phyloP scores from a whole-genome alignment of 92 coral and sea anemone species.

The Zoanthus solanderi region DNA sequence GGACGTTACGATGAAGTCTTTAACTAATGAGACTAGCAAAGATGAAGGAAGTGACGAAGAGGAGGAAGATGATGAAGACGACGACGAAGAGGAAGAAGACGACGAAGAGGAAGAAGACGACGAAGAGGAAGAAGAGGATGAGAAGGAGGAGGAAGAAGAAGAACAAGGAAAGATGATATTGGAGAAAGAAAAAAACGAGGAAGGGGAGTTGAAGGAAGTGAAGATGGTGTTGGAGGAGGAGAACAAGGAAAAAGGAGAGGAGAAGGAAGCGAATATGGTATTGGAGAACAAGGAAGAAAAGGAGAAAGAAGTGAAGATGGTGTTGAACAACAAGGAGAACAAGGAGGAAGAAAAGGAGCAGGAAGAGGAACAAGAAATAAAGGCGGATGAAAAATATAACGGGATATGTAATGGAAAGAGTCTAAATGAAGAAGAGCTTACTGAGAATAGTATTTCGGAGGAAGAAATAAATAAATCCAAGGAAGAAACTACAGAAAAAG shows the following conservation, averaged over 20 bases:
- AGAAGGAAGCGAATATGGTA: neutral
- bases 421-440: conserved; percentile 43
- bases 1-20: conserved; percentile 86
- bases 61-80: conserved; percentile 60
- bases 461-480: neutral
- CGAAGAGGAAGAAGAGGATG: no score
- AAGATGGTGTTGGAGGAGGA: conserved; percentile 56
- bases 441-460: conserved; percentile 12
- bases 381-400: conserved; percentile 27
- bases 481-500: neutral
- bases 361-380: conserved; percentile 3
- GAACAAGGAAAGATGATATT: conserved; percentile 37
- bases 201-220: conserved; percentile 57
- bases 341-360: no score
- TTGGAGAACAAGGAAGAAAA: conserved; percentile 56
- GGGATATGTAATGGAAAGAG: conserved; percentile 35
- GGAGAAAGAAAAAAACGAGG: conserved; percentile 51
- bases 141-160: neutral
- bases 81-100: conserved; percentile 16
- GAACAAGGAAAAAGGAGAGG: no score
- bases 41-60: conserved; percentile 75
- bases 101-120: no score
- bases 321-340: conserved; percentile 35
- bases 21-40: conserved; percentile 57
- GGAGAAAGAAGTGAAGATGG: conserved; percentile 56